Conservation (phyloP, 2,888 invertebrate species). For the Cephus nigrinus region DNA sequence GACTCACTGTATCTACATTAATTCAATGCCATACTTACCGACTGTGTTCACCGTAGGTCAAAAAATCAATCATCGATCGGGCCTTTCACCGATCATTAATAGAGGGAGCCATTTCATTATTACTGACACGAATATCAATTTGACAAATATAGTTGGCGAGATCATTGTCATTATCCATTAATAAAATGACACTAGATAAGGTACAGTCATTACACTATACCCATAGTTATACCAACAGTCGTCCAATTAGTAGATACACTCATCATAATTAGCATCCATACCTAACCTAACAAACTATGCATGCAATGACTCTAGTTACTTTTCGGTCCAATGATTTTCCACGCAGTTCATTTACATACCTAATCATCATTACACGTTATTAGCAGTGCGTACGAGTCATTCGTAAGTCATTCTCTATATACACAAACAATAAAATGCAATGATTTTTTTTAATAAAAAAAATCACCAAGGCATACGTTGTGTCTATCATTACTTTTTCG, state of each 20-base stretch:
- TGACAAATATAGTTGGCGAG: neutral
- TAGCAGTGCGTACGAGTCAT: neutral
- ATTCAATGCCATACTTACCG: slow-evolving; percentile 36
- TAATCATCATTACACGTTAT: neutral
- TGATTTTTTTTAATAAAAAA: neutral
- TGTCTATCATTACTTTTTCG: neutral
- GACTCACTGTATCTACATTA: slow-evolving; percentile 23
- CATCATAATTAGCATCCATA: neutral
- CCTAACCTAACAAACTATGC: neutral
- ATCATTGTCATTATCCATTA: neutral
- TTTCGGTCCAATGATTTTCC: neutral
- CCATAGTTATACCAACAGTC: neutral
- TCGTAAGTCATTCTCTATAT: neutral
- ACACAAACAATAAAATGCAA: neutral
- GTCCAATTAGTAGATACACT: neutral
- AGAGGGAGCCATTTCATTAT: neutral
- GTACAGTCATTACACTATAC: neutral
- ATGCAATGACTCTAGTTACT: neutral
- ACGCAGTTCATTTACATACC: neutral
- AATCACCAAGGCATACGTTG: neutral
- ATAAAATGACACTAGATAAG: neutral
- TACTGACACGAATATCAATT: neutral
- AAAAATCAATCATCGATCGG: neutral
- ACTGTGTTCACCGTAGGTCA: neutral
- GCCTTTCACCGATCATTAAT: neutral